phyloP scores from a whole-genome alignment of 2,797 vertebrate species.

The Gambelia wislizenii region DNA sequence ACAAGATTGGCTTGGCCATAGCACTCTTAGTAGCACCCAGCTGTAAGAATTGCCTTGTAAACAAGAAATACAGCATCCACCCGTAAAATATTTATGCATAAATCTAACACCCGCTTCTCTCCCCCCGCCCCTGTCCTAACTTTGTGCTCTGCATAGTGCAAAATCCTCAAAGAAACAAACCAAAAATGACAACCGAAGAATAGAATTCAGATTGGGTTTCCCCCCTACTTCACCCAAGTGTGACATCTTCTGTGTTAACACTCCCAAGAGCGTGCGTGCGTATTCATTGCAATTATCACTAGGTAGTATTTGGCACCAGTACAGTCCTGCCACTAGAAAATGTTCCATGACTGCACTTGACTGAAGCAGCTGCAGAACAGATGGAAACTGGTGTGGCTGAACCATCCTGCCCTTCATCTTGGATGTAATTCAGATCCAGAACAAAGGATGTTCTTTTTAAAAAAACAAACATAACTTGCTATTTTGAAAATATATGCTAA shows the following conservation, averaged over 20 bases:
- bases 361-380: conserved; percentile 76
- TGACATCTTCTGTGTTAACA: conserved; percentile 57
- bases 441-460: neutral
- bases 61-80: neutral
- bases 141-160: neutral
- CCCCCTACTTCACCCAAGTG: conserved; percentile 27
- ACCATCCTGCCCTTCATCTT: conserved; percentile 34
- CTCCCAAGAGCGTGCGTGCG: conserved; percentile 36
- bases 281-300: conserved; percentile 50
- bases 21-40: neutral
- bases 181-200: conserved; percentile 47
- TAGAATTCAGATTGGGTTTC: conserved; percentile 76
- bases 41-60: neutral
- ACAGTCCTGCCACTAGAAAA: conserved; percentile 38
- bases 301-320: conserved; percentile 37
- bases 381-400: conserved; percentile 61
- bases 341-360: conserved; percentile 30
- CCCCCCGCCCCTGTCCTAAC: too few species aligned
- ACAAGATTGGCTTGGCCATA: neutral
- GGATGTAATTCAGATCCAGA: conserved; percentile 11
- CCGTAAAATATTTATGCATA: neutral
- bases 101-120: too few species aligned
- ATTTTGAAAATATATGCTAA: neutral
- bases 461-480: neutral
- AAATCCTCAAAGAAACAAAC: conserved; percentile 59